Evolutionary conservation across 2,888 invertebrate genomes (phyloP).

Genomic region (Oasisia sp.): DNA sequence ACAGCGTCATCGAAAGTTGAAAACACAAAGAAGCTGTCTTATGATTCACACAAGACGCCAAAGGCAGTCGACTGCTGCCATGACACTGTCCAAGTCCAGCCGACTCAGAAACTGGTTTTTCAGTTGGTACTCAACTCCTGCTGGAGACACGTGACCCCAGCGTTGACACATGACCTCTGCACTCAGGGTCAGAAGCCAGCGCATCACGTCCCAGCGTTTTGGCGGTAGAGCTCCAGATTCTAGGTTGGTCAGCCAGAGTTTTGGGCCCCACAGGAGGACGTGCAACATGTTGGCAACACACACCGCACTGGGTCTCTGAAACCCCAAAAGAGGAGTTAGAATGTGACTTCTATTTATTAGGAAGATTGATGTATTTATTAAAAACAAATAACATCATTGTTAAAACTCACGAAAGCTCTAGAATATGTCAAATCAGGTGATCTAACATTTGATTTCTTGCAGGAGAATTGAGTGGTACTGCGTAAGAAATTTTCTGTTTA

Average conservation of each 20-base stretch:
- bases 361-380: too few relatives aligned
- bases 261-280: constrained; percentile 32
- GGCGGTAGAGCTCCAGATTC: neutral
- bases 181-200: constrained; percentile 32
- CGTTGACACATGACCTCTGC: constrained; percentile 30
- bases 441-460: neutral
- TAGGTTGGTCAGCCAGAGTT: constrained; percentile 27
- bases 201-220: constrained; percentile 25
- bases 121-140: neutral
- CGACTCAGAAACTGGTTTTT: neutral
- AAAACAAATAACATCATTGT: too few relatives aligned
- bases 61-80: neutral
- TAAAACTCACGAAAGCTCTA: too few relatives aligned
- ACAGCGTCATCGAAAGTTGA: neutral
- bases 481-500: neutral
- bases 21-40: neutral
- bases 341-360: neutral
- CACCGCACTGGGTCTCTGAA: constrained; percentile 29
- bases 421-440: neutral
- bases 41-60: neutral
- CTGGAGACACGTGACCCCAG: neutral
- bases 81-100: constrained; percentile 4
- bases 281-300: constrained; percentile 25
- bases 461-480: neutral
- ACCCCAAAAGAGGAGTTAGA: neutral